Evolutionary conservation across 2,113 vertebrate species (phyloP), one percentile per base, ranked within the genome.

Genomic region (Halcyon senegalensis): DNA sequence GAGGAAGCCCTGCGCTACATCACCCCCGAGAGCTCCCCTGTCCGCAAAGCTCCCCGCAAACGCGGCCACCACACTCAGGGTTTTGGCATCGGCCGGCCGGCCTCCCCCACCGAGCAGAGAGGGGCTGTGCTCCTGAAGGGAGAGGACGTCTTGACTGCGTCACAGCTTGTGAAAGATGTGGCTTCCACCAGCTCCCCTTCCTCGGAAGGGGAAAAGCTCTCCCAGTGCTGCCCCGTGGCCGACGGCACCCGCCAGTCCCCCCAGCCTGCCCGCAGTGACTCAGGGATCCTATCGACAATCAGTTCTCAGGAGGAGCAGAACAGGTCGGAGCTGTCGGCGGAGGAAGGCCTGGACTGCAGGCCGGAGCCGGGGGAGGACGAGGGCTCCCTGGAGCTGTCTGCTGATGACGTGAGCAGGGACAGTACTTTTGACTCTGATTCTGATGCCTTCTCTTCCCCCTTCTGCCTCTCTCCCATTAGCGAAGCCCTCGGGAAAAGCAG

Each of bases 391-490:
- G 99, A 99, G 97, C 98, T 99, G 94, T 99, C 99, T 1, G 98
- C 98, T 0, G 99, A 99, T 1, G 99, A 99, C 4, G 98, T 99
- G 97, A 99, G 99, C 97, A 98, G 99, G 30, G 99, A 99, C 98
- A 99, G 99, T 93, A 99, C 99, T 66, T 98, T 99, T 39, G 99
- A 99, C 62, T 99, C 99, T 0, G 99, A 99, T 95, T 99, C 99
- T 1, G 99, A 99, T 84, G 99, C 99, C 82, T 99, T 99, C 98
- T 99, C 99, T 66, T 99, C 99, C 2, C 99, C 99, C 3, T 99
- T 99, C 98, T 99, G 99, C 97, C 97, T 99, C 93, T 99, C 99
- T 2, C 99, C 99, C 14, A 98, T 99, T 96, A 99, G 99, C 1
- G 98, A 99, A 89, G 99, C 98, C 44, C 98, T 99, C 1, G 99